Evolutionary conservation across 2,888 invertebrate genomes (phyloP), one percentile per base, ranked within the genome.

Genomic region (Drosophila fungiperda): DNA sequence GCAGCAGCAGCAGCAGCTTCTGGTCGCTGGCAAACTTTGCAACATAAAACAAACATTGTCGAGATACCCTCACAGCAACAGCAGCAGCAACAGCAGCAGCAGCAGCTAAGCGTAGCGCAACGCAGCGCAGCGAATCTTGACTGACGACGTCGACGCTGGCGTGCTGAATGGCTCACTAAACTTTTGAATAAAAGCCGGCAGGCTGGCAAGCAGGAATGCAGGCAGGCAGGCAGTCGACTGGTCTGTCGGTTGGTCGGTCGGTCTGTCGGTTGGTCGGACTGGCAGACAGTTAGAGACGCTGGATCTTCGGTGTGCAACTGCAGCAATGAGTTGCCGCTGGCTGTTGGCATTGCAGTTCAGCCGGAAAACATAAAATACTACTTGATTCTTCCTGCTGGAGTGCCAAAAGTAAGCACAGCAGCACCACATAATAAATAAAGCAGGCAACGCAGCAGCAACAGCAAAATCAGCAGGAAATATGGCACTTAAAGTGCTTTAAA

Each of bases 291-390:
- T n/a, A n/a, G 36, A 26, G 26, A 38, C 26, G n/a, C 38, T 55
- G 38, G 36, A 55, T 35, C 45, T 53, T 57, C 48, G 38, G 48
- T 72, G 60, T 64, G 64, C 64, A 52, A 69, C 69, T 57, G 81
- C 78, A 55, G 84, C 82, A 70, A 70, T 79, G 74, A 62, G 70
- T 66, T 80, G 76, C 84, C 71, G 71, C 69, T 80, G 73, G 80
- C 87, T 89, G 87, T 89, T 89, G 89, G 87, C 85, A 82, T 77
- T 83, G 86, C 90, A 87, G 83, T 81, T 88, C 89, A 90, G 87
- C 89, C 90, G 89, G 90, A 86, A 87, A 90, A 83, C 87, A 90
- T 88, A 87, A 90, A 90, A 87, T 88, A 87, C 90, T 87, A 89
- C 87, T 87, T 87, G 90, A 87, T 90, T 87, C 89, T 87, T 87